phyloP scores from a whole-genome alignment of 2,113 vertebrate genomes.

The Lepus timidus region DNA sequence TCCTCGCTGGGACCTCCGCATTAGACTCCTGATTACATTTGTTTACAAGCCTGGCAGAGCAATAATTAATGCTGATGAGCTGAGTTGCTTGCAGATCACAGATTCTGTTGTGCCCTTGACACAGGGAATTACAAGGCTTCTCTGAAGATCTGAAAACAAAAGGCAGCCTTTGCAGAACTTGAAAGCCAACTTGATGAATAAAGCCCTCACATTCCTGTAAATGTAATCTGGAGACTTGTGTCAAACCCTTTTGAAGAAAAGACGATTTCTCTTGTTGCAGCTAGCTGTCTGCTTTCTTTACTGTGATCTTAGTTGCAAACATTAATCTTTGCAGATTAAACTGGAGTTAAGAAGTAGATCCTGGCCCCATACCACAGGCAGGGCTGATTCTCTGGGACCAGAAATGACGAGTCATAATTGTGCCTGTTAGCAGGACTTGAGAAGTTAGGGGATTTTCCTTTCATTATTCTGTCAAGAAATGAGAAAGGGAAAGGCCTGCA shows the following conservation, averaged over 20 bases:
- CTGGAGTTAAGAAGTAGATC: background rate
- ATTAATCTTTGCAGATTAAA: background rate
- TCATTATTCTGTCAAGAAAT: background rate
- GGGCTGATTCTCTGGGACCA: background rate
- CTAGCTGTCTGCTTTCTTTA: background rate
- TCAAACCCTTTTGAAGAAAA: constrained; percentile 15
- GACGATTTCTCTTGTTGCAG: background rate
- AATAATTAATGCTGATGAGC: constrained; percentile 75
- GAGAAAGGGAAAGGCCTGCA: background rate
- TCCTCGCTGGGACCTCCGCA: background rate
- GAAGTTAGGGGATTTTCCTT: background rate
- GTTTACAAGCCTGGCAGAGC: constrained; percentile 61
- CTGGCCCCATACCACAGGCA: background rate
- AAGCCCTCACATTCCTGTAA: constrained; percentile 48
- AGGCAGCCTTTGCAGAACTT: constrained; percentile 41
- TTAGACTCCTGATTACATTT: constrained; percentile 49
- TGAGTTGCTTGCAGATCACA: constrained; percentile 64
- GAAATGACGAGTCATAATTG: background rate
- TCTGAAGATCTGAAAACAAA: constrained; percentile 71
- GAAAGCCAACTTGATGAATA: constrained; percentile 66
- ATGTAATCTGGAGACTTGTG: constrained; percentile 15
- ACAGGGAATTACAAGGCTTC: constrained; percentile 65
- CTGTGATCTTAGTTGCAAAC: background rate
- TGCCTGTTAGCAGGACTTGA: background rate
- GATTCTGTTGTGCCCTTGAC: constrained; percentile 70